These are phyloP conservation scores for Elysia chlorotica DNA, from an alignment of 1,140 invertebrate genomes.

Conservation along the genomic window DNA sequence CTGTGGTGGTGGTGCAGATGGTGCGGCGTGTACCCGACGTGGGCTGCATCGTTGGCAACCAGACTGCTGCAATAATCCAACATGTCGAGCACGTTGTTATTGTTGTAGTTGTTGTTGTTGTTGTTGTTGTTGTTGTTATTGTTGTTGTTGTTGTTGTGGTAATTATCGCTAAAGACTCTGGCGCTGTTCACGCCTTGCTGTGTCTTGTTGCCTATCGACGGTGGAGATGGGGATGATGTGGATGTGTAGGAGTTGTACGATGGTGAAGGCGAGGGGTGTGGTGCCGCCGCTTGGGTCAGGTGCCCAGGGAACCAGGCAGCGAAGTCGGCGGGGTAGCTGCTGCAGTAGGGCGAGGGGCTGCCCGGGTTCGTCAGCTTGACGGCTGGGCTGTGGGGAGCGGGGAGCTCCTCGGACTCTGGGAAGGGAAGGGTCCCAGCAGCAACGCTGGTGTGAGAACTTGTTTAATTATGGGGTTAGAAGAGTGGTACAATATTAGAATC, in stretches of 20 bases:
- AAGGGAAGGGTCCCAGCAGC: too few relatives aligned
- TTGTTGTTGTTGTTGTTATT: too few relatives aligned
- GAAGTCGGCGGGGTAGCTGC: not conserved
- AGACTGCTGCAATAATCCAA: conserved; percentile 27
- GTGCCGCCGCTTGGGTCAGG: not conserved
- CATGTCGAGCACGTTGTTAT: conserved; percentile 20
- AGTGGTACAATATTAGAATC: too few relatives aligned
- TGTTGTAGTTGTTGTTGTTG: too few relatives aligned
- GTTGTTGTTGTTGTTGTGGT: too few relatives aligned
- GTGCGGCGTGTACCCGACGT: conserved; percentile 18
- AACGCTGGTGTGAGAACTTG: too few relatives aligned
- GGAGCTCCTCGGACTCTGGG: too few relatives aligned
- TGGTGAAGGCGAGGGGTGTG: not conserved
- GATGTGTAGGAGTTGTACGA: not conserved
- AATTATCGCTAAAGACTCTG: too few relatives aligned
- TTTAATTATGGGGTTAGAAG: too few relatives aligned
- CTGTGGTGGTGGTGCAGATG: conserved; percentile 7
- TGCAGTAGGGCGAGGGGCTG: not conserved
- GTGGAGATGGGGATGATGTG: not conserved
- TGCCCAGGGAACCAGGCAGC: conserved; percentile 11
- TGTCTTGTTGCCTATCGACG: conserved; percentile 10
- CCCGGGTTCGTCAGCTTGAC: too few relatives aligned
- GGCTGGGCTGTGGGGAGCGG: too few relatives aligned
- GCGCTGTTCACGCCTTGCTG: too few relatives aligned
- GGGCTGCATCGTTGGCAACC: conserved; percentile 7